Conservation (phyloP, 2,113 vertebrate species). For the Tachuris rubrigastra region DNA sequence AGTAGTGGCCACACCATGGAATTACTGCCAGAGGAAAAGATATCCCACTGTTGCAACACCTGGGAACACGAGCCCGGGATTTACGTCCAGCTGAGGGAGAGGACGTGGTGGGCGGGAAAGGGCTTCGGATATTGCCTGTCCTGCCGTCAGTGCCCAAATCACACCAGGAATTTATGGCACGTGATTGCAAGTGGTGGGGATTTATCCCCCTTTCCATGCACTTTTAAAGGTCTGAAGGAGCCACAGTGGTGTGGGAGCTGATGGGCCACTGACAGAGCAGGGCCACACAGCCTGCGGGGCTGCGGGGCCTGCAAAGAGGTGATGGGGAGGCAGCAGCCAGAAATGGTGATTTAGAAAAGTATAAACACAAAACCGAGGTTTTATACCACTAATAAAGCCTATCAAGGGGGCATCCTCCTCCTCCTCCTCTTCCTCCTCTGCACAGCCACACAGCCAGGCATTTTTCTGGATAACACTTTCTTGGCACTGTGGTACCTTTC, state of each 20-base stretch:
- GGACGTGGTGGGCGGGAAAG: neutral
- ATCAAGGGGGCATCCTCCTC: neutral
- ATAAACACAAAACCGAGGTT: neutral
- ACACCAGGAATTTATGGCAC: neutral
- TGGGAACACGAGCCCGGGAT: neutral
- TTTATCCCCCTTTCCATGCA: neutral
- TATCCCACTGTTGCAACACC: neutral
- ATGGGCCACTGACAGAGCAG: neutral
- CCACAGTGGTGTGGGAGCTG: neutral
- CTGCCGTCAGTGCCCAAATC: neutral
- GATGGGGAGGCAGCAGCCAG: neutral
- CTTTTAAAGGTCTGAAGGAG: constrained; percentile 1
- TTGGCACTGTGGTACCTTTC: neutral
- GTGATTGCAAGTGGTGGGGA: neutral
- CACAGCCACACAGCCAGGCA: neutral
- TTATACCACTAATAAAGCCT: neutral
- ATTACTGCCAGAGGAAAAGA: neutral
- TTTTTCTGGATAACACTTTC: neutral
- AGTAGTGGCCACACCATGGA: neutral
- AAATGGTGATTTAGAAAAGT: neutral
- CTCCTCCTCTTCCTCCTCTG: neutral
- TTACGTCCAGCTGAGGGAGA: neutral
- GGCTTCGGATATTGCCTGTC: neutral
- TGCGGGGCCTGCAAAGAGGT: neutral
- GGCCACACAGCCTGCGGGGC: neutral